Base-by-base conservation (phyloP, 37 sponge, comb jelly and placozoan genomes). In the Eunapius fragilis region DNA sequence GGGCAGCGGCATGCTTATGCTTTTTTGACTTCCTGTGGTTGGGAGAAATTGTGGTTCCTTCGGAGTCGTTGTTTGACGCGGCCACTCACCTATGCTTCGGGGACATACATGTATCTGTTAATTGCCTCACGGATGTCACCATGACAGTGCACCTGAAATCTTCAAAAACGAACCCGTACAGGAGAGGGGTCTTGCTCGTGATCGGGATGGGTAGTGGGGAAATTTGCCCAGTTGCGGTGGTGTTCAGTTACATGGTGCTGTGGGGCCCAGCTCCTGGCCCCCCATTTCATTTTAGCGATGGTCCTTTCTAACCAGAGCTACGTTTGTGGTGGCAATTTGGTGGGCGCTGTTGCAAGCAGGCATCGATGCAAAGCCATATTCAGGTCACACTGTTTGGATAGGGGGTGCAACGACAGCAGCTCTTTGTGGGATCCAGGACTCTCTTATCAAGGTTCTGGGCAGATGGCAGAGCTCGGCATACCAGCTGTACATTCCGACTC, bases 11-110 rank as follows among this genome's bases (percentile, higher is more conserved):
- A 34, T 76, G 58, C 74, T 25, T 75, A 23, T 49, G 75, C 58
- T 81, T 87, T 5, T 87, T 87, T 32, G 82, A 76, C n/a, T 69
- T 89, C 50, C 76, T 84, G 9, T 27, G 90, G 38, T 47, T 81
- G 0, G 81, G 90, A 2, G 90, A 89, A 48, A 49, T 89, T 34
- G 27, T 77, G 25, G 71, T 45, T 2, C 67, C 90, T 11, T 58
- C 77, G 22, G 23, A 37, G 25, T 0, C 48, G 7, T 31, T 12
- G 28, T 82, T 41, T 74, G 77, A 82, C 70, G 71, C 31, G 71
- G 24, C 79, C 2, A 12, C 32, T 31, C 73, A 67, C 34, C 37
- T 82, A 48, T 49, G 50, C 24, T 49, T 58, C 11, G 41, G 49
- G 3, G 83, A 82, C 69, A 30, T 88, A 2, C 2, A n/a, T n/a